A percentile compares a stretch with the other conserved stretches of the same genome.
phyloP scores from a whole-genome alignment of 2,888 invertebrate species.

The Hedychridium roseum region DNA sequence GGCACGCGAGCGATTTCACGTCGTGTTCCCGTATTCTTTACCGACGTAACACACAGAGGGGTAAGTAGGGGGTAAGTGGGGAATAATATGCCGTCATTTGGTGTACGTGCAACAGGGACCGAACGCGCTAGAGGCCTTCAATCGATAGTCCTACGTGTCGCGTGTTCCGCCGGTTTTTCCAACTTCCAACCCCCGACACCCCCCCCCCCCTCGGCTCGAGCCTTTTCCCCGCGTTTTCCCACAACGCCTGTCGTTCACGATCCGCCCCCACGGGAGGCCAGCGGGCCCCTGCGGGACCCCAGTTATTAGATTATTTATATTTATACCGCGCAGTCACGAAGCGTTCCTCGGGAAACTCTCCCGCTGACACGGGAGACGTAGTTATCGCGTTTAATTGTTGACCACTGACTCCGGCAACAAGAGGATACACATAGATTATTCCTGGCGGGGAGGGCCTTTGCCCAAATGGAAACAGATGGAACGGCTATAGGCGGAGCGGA shows the following conservation, averaged over 20 bases:
- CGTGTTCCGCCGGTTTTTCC: conserved; percentile 23
- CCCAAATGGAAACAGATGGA: no score
- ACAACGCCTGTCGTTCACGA: conserved; percentile 3
- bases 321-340: conserved; percentile 24
- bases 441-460: no score
- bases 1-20: conserved; percentile 57
- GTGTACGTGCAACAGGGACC: conserved; percentile 53
- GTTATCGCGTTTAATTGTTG: conserved; percentile 31
- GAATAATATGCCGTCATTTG: conserved; percentile 56
- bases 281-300: no score
- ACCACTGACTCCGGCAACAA: conserved; percentile 14
- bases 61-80: conserved; percentile 43
- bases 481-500: no score
- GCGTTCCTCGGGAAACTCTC: no score
- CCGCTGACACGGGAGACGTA: conserved; percentile 17
- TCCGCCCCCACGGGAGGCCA: conserved; percentile 9
- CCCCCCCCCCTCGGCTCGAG: no score
- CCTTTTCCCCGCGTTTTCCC: no score
- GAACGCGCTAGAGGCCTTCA: conserved; percentile 24
- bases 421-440: no score
- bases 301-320: conserved; percentile 27
- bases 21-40: conserved; percentile 48
- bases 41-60: conserved; percentile 29
- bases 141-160: conserved; percentile 39
- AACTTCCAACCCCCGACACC: background rate